These are phyloP conservation scores for Apocrypta bakeri DNA, from an alignment of 1,140 invertebrate genomes.

Conservation along the genomic window DNA sequence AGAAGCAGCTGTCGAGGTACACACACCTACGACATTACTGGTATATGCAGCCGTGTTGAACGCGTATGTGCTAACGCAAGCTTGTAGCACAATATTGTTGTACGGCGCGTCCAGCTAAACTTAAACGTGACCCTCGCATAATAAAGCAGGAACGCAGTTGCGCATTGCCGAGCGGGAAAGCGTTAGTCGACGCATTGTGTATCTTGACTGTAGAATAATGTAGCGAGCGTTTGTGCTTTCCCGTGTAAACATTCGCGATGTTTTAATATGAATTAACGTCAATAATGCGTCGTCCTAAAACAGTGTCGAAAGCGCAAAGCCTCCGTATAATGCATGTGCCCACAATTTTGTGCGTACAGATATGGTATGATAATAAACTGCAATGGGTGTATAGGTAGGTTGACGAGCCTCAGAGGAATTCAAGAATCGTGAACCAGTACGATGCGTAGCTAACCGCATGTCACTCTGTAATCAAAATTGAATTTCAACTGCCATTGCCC, in stretches of 20 bases:
- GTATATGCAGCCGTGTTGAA: neutral
- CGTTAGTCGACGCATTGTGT: neutral
- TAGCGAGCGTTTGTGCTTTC: neutral
- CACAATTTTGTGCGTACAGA: neutral
- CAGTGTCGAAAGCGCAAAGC: neutral
- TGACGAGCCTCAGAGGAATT: neutral
- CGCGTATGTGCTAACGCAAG: neutral
- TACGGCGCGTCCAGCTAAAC: neutral
- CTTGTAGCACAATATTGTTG: neutral
- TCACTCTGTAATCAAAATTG: neutral
- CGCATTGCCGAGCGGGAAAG: neutral
- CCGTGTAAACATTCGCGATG: neutral
- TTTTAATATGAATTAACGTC: neutral
- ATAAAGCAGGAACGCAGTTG: neutral
- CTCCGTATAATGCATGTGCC: neutral
- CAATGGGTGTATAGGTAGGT: neutral
- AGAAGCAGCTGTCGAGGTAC: neutral
- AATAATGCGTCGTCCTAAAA: neutral
- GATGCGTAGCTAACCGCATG: neutral
- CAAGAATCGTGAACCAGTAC: neutral
- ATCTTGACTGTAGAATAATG: neutral
- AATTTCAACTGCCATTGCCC: neutral
- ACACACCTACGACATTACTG: neutral
- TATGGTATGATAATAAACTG: neutral
- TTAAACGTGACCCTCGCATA: neutral